phyloP scores from a whole-genome alignment of 2,113 vertebrate species.

The Nansenia antarctica region DNA sequence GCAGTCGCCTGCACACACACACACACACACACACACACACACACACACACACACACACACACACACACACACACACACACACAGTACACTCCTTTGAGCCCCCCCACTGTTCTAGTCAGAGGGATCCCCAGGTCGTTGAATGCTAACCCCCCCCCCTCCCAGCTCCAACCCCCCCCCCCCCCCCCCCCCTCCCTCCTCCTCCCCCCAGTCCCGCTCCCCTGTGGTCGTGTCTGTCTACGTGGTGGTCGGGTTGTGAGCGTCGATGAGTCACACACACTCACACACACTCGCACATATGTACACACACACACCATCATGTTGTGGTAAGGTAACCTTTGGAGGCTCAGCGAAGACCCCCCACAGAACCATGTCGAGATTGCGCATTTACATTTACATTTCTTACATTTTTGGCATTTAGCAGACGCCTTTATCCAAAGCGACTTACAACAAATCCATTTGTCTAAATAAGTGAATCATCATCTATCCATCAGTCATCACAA shows the following conservation, averaged over 20 bases:
- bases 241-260: slow-evolving; percentile 28
- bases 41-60: too few relatives aligned
- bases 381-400: too few relatives aligned
- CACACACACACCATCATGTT: slow-evolving; percentile 21
- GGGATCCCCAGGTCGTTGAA: slow-evolving; percentile 64
- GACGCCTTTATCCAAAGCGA: too few relatives aligned
- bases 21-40: slow-evolving; percentile 11
- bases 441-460: too few relatives aligned
- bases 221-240: slow-evolving; percentile 47
- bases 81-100: slow-evolving; percentile 39
- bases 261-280: slow-evolving; percentile 61
- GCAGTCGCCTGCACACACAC: background rate
- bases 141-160: slow-evolving; percentile 15
- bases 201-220: background rate
- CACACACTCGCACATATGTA: too few relatives aligned
- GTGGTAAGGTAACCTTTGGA: slow-evolving; percentile 54
- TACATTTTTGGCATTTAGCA: too few relatives aligned
- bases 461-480: too few relatives aligned
- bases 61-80: too few relatives aligned
- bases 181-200: background rate
- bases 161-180: slow-evolving; percentile 29
- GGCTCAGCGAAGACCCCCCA: slow-evolving; percentile 35
- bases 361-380: too few relatives aligned
- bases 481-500: too few relatives aligned
- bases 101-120: slow-evolving; percentile 45